Evolutionary conservation across 2,888 invertebrate genomes (phyloP).

Genomic region (Rotaria sp.): DNA sequence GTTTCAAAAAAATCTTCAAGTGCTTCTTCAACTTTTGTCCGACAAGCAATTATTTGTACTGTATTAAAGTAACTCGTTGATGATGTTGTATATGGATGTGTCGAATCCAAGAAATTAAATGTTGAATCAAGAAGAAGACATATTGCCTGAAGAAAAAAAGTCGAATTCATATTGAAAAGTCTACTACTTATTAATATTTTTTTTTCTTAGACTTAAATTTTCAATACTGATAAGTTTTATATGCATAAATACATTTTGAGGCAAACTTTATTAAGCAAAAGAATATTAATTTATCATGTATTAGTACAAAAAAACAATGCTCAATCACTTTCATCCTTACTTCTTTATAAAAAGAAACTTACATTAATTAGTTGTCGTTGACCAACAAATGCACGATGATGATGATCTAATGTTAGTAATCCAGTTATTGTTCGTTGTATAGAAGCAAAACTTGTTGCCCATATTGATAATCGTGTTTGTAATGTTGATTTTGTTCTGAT

Average conservation of each 20-base stretch:
- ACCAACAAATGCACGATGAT: background rate
- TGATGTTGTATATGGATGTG: constrained; percentile 15
- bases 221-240: no score
- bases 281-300: no score
- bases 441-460: background rate
- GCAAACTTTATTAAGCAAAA: no score
- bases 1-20: background rate
- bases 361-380: background rate
- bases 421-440: constrained; percentile 14
- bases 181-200: no score
- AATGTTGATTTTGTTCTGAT: background rate
- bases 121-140: background rate
- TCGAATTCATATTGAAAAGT: no score
- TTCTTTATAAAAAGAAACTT: background rate
- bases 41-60: background rate
- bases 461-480: background rate
- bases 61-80: background rate
- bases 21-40: constrained; percentile 11
- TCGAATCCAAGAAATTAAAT: background rate
- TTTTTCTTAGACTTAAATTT: no score
- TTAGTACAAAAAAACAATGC: no score
- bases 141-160: background rate
- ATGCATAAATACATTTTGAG: no score
- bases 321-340: no score
- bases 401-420: background rate